Evolutionary conservation across 1,140 invertebrate species (phyloP).

Genomic region (Drosophila tani): DNA sequence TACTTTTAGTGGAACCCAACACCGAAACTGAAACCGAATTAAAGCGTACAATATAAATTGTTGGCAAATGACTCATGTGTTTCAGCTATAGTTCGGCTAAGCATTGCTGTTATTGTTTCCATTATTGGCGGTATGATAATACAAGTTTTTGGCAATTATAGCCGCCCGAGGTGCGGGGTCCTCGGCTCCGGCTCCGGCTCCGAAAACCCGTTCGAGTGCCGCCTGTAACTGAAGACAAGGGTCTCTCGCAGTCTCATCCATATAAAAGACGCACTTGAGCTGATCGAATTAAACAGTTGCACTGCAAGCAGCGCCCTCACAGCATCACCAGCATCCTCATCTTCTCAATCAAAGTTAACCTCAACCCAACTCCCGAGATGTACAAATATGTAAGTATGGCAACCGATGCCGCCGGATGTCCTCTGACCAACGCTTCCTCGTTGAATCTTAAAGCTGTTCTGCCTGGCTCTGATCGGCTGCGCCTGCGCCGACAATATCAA

Average conservation of each 20-base stretch:
- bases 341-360: conserved; percentile 8
- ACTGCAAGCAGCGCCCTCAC: conserved; percentile 58
- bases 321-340: conserved; percentile 32
- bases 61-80: conserved; percentile 80
- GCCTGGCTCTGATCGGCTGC: conserved; percentile 67
- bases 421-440: neutral
- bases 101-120: conserved; percentile 60
- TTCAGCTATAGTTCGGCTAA: conserved; percentile 59
- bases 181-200: conserved; percentile 17
- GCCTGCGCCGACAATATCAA: conserved; percentile 78
- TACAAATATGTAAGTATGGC: conserved; percentile 76
- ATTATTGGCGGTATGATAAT: conserved; percentile 70
- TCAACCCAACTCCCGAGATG: conserved; percentile 39
- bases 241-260: conserved; percentile 33
- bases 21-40: conserved; percentile 67
- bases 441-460: conserved; percentile 55
- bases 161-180: conserved; percentile 40
- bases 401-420: neutral
- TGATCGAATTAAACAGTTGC: conserved; percentile 74
- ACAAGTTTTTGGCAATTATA: conserved; percentile 74
- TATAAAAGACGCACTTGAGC: conserved; percentile 73
- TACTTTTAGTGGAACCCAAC: conserved; percentile 41
- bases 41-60: conserved; percentile 72
- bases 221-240: conserved; percentile 26
- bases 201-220: conserved; percentile 61